Evolutionary conservation across 2,797 vertebrate species (phyloP), one percentile per base, ranked within the genome.

Genomic region (Ara ararauna): DNA sequence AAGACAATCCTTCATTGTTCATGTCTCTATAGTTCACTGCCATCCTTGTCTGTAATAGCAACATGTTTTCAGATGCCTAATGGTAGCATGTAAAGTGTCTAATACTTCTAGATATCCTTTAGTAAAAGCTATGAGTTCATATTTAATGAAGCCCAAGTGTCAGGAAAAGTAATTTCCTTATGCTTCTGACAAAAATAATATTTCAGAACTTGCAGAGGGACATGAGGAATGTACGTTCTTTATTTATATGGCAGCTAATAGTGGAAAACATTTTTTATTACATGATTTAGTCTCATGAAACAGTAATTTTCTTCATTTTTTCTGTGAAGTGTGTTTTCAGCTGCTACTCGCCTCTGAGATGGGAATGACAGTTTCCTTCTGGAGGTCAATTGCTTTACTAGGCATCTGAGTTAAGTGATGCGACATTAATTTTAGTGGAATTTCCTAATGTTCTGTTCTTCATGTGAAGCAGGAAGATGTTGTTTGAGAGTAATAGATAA

Each of bases 221-320:
- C 67, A 56, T n/a, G 78, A 83, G 68, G 78, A 93, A 86, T 95
- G n/a, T 85, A 1, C 38, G 36, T 92, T 23, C 87, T 51, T 95
- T 96, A 96, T 95, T 97, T 96, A 96, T 85, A 70, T 68, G 88
- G 91, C 27, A 90, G 77, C 81, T 84, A 86, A 72, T 87, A 95
- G 94, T 73, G 56, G 62, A 72, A 51, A 67, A 36, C 74, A 40
- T 88, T 81, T 85, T 14, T 29, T 27, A 24, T 90, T 74, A 54
- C 7, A 16, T 80, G 73, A 82, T 91, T 67, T 88, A 67, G 80
- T 77, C 45, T 94, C 48, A 71, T 30, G n/a, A 78, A 91, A 40
- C 13, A 70, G 13, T 61, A 38, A 74, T 85, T 79, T 78, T n/a
- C 36, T 65, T 72, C 40, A 44, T 61, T 77, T 95, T 92, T 92